Evolutionary conservation across 2,113 vertebrate species (phyloP), one percentile per base, ranked within the genome.

Genomic region (Ascaphus truei): DNA sequence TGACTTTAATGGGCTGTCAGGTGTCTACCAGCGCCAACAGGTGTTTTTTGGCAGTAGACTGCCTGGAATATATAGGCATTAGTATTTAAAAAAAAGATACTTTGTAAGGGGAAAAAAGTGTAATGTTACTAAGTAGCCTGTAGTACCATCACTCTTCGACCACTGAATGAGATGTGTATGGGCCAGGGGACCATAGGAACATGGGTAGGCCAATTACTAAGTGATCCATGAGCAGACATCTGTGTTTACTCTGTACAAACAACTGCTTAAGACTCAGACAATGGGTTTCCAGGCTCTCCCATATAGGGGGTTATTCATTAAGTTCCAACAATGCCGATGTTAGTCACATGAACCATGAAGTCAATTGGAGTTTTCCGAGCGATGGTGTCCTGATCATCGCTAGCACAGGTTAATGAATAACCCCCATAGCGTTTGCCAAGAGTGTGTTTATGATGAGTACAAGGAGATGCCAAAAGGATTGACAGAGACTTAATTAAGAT

Each of bases 181-280:
- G 45, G 67, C 57, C 56, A 71, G 56, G 41, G 67, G 67, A 57
- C 61, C 56, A 61, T 16, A 27, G n/a, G 25, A 61, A 59, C 50
- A 27, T 31, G n/a, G 33, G n/a, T n/a, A n/a, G 33, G 56, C 67
- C 57, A 71, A 71, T 53, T 31, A 52, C 33, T 16, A 52, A 51
- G 26, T 47, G 67, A 69, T 69, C 57, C 34, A 69, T 23, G 56
- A 71, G 57, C 23, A 71, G 67, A 60, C 67, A 71, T 71, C 67
- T 71, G 67, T 71, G 67, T 71, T 71, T 71, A 71, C 67, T 71
- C 45, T 50, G 66, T 23, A 71, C 67, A 71, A 71, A 71, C 67
- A 71, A 71, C 45, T 52, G 57, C 53, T 57, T 22, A 57, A 31
- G 53, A 7, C 31, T 71, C 67, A 71, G 67, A 71, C 67, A 71